Evolutionary conservation across 2,797 vertebrate species (phyloP), one percentile per base, ranked within the genome.

Genomic region (Sebastes trivittatus): DNA sequence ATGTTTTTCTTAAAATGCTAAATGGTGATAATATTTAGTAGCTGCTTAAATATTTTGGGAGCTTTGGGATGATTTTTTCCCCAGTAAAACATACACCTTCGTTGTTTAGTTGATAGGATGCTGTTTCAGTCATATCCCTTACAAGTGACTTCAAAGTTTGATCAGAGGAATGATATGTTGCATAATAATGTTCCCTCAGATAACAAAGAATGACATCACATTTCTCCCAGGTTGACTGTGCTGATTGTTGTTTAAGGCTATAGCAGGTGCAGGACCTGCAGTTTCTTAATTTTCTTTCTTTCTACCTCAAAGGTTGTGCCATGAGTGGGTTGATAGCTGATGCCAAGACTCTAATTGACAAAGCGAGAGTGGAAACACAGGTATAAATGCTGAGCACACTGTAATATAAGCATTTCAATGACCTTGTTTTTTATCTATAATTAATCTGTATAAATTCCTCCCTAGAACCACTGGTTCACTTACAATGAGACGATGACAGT

Each of bases 271-370:
- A 55, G 9, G 16, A 52, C 11, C 5, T 30, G 13, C 3, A n/a
- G 4, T 38, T 25, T 65, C 4, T 42, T 30, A 7, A 55, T 75
- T 22, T 34, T 72, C 6, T 76, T 16, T 71, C 14, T 74, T 76
- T 65, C 7, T 36, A 18, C 18, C 13, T 70, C 32, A 5, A 90
- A 99, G 98, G 98, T 75, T 99, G 98, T 85, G 98, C 98, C 77
- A 99, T 99, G 98, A 99, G 98, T 75, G 98, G 98, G 46, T 95
- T 99, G 89, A 99, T 99, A 94, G 98, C 98, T 70, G 98, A 99
- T 94, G 98, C 98, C 46, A 99, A 99, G 96, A 99, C 98, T 82
- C 95, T 99, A 75, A 99, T 99, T 42, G 98, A 99, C 95, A 99
- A 99, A 96, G 98, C 98, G 58, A 95, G 98, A 94, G 98, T 99